A percentile compares a stretch with the other conserved stretches of the same genome.
Conservation (phyloP, 1,140 invertebrate species). For the Hylaeus volcanicus region DNA sequence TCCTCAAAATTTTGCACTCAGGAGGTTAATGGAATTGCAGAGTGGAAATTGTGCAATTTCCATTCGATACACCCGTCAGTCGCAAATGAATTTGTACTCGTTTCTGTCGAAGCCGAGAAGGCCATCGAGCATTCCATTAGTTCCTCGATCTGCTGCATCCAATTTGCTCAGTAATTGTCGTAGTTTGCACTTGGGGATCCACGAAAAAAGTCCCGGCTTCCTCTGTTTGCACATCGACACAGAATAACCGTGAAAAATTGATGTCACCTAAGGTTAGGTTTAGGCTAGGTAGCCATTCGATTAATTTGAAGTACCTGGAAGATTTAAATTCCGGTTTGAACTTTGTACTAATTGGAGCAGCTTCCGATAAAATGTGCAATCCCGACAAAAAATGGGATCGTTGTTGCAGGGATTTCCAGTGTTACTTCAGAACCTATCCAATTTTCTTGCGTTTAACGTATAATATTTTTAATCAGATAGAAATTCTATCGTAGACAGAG, state of each 20-base stretch:
- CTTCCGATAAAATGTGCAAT: too few species aligned
- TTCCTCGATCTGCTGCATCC: constrained; percentile 3
- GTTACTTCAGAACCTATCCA: too few species aligned
- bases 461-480: too few species aligned
- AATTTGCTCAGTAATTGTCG: constrained; percentile 17
- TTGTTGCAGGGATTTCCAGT: too few species aligned
- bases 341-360: too few species aligned
- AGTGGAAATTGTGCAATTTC: constrained; percentile 51
- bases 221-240: not conserved
- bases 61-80: constrained; percentile 37
- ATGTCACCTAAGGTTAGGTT: not conserved
- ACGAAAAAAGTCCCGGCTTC: not conserved
- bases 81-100: constrained; percentile 1
- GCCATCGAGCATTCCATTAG: constrained; percentile 34
- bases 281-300: too few species aligned
- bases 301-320: too few species aligned
- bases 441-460: too few species aligned
- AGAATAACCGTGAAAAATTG: not conserved
- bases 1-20: constrained; percentile 3
- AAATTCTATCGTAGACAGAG: too few species aligned
- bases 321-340: too few species aligned
- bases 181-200: not conserved
- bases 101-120: constrained; percentile 3
- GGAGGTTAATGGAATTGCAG: constrained; percentile 25
- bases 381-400: too few species aligned